Base-by-base conservation (phyloP, 2,888 invertebrate species). In the Stegophylla sp. region DNA sequence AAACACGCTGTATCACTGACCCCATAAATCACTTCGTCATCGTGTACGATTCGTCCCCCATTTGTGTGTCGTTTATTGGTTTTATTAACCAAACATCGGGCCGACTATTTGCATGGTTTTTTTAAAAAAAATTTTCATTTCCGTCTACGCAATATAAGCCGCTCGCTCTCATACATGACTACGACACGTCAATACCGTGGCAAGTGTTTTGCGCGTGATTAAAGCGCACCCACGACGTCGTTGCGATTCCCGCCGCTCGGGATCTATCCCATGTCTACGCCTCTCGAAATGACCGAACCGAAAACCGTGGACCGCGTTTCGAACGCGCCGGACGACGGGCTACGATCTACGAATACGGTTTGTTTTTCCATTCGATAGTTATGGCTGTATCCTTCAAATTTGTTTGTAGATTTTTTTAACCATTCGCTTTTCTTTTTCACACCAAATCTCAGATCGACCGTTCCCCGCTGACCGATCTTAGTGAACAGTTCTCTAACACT, bases 401-500 rank as follows among this genome's bases (percentile, higher is more conserved):
- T 63, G 3, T 15, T 34, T 5, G 12, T 43, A 12, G n/a, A 34
- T 34, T 34, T 34, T 34, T 34, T 34, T 5, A 34, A 34, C n/a
- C n/a, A n/a, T n/a, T n/a, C n/a, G n/a, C n/a, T n/a, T n/a, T n/a
- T n/a, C n/a, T n/a, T n/a, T n/a, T n/a, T n/a, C n/a, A n/a, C n/a
- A n/a, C n/a, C n/a, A n/a, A n/a, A n/a, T n/a, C 34, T 3, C 34
- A 77, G 79, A n/a, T 71, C 4, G 71, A 51, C 1, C n/a, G 17
- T 12, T 51, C 61, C n/a, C 59, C 79, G 7, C 23, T 79, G 17
- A 17, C 3, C 1, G 71, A 79, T 12, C 17, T 79, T 3, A 28
- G 20, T 5, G 61, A 63, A n/a, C 79, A 79, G 51, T 79, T 79
- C 20, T 23, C 34, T 2, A 41, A 48, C 23, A 61, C 79, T 7